Evolutionary conservation across 2,797 vertebrate genomes (phyloP), one percentile per base, ranked within the genome.

Genomic region (Acanthiza pusilla): DNA sequence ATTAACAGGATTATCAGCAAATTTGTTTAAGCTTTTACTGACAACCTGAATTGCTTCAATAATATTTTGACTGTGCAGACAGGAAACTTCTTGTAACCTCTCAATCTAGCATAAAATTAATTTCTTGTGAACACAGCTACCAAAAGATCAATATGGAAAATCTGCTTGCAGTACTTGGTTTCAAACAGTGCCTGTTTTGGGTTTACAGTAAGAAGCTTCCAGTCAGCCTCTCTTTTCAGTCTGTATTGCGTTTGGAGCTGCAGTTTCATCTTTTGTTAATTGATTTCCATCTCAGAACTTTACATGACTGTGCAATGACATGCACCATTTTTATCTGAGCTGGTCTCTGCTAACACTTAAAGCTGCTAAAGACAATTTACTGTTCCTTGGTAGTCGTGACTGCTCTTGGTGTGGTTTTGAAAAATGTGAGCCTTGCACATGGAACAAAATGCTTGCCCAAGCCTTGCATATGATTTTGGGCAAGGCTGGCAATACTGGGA

Each of bases 1-100:
- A 98, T 98, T 98, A 98, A 98, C 98, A 97, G 98, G 98, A 98
- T 98, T 98, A 98, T 98, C 97, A 97, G 97, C 97, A 98, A 98
- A 98, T 98, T 98, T 98, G 98, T 98, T 98, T 98, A 98, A 98
- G 98, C 97, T 98, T 98, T 98, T 98, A 98, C 98, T 98, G 98
- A 98, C 98, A 98, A 98, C 97, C 96, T 97, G 94, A 98, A 98
- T 98, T 98, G 98, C 97, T 98, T 98, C 27, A 96, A 98, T 98
- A 98, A 98, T 98, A 98, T 98, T 98, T 98, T 98, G 97, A 97
- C 97, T 98, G 95, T 96, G 95, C 97, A 93, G 82, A 89, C 97
- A 98, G 97, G 97, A 98, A 98, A 98, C 95, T 97, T 97, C 94
- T 97, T 97, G 94, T 96, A 98, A 97, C 96, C 96, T 97, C 93